Evolutionary conservation across 2,797 vertebrate genomes (phyloP).

Genomic region (Melanotaenia trifasciata): DNA sequence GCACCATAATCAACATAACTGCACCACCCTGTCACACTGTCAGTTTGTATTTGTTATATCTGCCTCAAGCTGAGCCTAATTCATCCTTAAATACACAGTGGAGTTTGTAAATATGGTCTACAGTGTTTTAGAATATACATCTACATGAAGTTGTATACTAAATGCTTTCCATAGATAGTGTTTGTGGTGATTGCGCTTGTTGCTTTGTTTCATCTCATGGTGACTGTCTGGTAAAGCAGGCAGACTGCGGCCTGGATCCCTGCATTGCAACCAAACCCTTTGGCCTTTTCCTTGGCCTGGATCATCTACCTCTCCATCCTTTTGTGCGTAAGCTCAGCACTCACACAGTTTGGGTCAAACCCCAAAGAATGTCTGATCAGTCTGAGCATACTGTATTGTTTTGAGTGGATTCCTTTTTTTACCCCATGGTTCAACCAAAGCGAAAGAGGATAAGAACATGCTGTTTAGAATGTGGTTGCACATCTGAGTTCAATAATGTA

Average conservation of each 20-base stretch:
- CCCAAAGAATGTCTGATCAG: conserved; percentile 70
- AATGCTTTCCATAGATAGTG: conserved; percentile 38
- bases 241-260: conserved; percentile 68
- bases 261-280: conserved; percentile 49
- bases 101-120: conserved; percentile 49
- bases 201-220: conserved; percentile 50
- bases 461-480: conserved; percentile 69
- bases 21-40: conserved; percentile 50
- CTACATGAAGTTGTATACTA: conserved; percentile 20
- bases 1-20: conserved; percentile 35
- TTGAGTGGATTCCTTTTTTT: conserved; percentile 54
- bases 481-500: conserved; percentile 76
- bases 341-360: conserved; percentile 64
- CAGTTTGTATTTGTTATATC: conserved; percentile 48
- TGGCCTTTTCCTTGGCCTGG: conserved; percentile 61
- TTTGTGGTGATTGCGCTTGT: conserved; percentile 43
- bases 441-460: conserved; percentile 63
- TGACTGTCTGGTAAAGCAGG: conserved; percentile 45
- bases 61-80: conserved; percentile 39
- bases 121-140: conserved; percentile 19
- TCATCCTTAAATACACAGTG: conserved; percentile 48
- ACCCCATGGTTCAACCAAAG: conserved; percentile 65
- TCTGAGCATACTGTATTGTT: conserved; percentile 61
- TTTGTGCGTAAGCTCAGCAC: conserved; percentile 47
- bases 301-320: conserved; percentile 54